phyloP scores from a whole-genome alignment of 2,113 vertebrate species.

The Erythrolamprus reginae region DNA sequence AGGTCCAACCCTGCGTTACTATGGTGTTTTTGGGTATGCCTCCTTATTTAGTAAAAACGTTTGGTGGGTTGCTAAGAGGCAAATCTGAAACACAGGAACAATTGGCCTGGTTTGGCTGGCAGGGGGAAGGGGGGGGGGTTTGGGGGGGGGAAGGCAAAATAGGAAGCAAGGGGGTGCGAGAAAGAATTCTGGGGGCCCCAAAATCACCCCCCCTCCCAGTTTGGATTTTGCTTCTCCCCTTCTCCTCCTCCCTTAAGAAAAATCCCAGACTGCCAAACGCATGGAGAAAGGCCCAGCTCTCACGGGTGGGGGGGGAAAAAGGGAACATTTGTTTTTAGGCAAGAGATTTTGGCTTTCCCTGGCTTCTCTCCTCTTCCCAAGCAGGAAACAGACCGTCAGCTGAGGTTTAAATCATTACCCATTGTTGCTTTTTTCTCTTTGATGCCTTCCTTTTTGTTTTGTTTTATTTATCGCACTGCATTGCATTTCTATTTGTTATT shows the following conservation, averaged over 20 bases:
- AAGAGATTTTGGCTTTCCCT: neutral
- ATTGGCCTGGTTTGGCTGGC: constrained; percentile 24
- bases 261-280: neutral
- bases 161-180: neutral
- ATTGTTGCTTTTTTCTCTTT: neutral
- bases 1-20: constrained; percentile 46
- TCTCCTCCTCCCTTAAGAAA: neutral
- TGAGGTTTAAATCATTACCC: neutral
- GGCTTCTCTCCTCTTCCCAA: neutral
- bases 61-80: constrained; percentile 55
- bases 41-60: constrained; percentile 43
- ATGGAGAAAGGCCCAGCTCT: neutral
- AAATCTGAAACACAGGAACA: constrained; percentile 41
- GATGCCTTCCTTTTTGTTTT: neutral
- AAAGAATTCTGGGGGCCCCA: neutral
- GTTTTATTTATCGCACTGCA: neutral
- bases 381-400: neutral
- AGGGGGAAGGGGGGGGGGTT: too few relatives aligned
- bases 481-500: neutral
- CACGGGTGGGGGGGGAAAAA: neutral
- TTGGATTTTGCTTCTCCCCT: neutral
- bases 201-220: neutral
- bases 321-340: neutral
- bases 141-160: too few relatives aligned
- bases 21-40: constrained; percentile 49